phyloP scores from a whole-genome alignment of 2,888 invertebrate species.

The Dasysyrphus tricinctus region DNA sequence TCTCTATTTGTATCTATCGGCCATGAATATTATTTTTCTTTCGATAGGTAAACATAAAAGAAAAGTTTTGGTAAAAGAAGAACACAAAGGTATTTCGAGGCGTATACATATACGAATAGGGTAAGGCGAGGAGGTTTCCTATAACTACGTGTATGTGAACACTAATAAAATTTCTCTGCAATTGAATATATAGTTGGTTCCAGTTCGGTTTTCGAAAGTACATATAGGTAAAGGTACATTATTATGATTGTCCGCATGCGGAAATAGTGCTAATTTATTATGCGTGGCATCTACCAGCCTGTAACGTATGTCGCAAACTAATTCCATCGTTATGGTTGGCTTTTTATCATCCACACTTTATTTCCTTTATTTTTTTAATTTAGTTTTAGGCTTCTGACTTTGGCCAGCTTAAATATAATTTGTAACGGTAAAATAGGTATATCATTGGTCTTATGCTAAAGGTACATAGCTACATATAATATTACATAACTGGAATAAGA shows the following conservation, averaged over 20 bases:
- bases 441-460: too few species aligned
- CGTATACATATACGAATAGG: background rate
- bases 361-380: constrained; percentile 18
- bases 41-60: constrained; percentile 35
- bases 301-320: constrained; percentile 69
- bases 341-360: constrained; percentile 47
- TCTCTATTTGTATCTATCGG: background rate
- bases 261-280: constrained; percentile 64
- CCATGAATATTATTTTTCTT: constrained; percentile 45
- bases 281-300: constrained; percentile 63
- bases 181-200: constrained; percentile 22
- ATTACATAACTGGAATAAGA: too few species aligned
- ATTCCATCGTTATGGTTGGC: constrained; percentile 42
- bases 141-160: constrained; percentile 17
- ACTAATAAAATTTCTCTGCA: constrained; percentile 32
- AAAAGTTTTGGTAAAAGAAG: constrained; percentile 40
- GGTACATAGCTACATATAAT: too few species aligned
- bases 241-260: constrained; percentile 57
- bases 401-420: background rate
- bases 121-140: too few species aligned
- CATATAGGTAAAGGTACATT: background rate
- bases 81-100: constrained; percentile 38
- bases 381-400: constrained; percentile 1
- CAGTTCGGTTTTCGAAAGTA: constrained; percentile 52
- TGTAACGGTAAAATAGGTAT: background rate